Evolutionary conservation across 2,797 vertebrate species (phyloP), one percentile per base, ranked within the genome.

Genomic region (Etheostoma nigrum): DNA sequence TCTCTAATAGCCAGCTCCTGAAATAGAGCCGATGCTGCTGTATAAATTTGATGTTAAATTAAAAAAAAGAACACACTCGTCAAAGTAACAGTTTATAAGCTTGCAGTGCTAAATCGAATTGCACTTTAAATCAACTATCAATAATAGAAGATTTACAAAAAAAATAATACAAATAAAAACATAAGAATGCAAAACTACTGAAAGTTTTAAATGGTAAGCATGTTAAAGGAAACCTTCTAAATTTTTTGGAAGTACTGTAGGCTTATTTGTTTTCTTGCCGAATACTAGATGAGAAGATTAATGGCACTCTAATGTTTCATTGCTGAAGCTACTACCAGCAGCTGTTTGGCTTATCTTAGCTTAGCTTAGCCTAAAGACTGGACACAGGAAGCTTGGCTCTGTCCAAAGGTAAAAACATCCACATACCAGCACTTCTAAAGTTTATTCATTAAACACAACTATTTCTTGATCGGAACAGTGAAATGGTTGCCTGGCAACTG

Each of bases 1-100:
- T 81, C 54, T 77, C 61, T 91, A 91, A 93, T 88, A 84, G 72
- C 61, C 55, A 44, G 74, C 47, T 71, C 72, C 72, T 69, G 74
- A 88, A 83, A 85, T 59, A 60, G 77, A 82, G 69, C 58, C 10
- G 19, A 45, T 59, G 69, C 70, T 15, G 77, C 57, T 76, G 66
- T 79, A 79, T 81, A 82, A 76, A 88, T 90, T 58, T 88, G 67
- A 88, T 81, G 59, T 83, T 85, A 70, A 81, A 87, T 72, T 21
- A 58, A 71, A 72, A 68, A 72, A 78, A 79, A 82, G 59, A 83
- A 72, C 23, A 59, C 40, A 73, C 51, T 76, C 57, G 78, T 85
- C 66, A 76, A 72, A 66, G 67, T 72, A 69, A 74, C 14, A 53
- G 30, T 86, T 87, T 79, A 82, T 84, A 68, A 83, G 52, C 53